A percentile compares a stretch with the other conserved stretches of the same genome.
These are phyloP conservation scores for Porphyrio hochstetteri DNA, from an alignment of 2,113 vertebrate genomes.

Conservation along the genomic window DNA sequence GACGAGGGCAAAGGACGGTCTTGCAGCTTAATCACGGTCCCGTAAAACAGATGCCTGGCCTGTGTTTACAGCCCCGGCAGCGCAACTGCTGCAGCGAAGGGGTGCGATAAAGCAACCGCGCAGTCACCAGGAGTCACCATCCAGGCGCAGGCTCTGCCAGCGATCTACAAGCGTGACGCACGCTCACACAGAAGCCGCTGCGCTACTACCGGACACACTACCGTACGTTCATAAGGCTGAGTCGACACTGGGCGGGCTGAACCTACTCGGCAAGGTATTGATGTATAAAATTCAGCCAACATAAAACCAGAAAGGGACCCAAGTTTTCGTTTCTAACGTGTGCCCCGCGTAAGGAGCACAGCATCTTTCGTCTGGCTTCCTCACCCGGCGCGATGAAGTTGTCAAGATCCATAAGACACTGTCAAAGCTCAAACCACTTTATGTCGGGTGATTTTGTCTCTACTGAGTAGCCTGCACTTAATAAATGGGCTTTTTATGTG, in stretches of 20 bases:
- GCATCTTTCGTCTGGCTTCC: not conserved
- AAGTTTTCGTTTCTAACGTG: not conserved
- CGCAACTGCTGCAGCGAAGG: not conserved
- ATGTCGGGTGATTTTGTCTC: not conserved
- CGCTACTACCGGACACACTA: not conserved
- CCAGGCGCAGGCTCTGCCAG: not conserved
- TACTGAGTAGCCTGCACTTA: fast-evolving
- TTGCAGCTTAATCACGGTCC: not conserved
- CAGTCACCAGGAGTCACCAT: not conserved
- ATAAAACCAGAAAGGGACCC: not conserved
- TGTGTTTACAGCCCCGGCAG: not conserved
- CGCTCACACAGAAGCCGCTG: not conserved
- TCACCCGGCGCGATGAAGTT: not conserved
- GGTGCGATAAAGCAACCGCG: not conserved
- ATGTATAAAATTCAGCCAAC: not conserved
- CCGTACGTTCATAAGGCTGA: not conserved
- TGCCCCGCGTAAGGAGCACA: not conserved
- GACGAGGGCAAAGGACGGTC: conserved; percentile 19
- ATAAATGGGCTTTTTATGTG: not conserved
- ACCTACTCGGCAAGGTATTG: fast-evolving
- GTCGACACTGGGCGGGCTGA: not conserved
- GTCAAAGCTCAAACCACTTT: not conserved
- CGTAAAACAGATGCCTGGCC: not conserved
- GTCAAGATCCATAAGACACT: not conserved
- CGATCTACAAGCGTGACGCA: not conserved